phyloP scores from a whole-genome alignment of 2,797 vertebrate species.

The Staurois parvus region DNA sequence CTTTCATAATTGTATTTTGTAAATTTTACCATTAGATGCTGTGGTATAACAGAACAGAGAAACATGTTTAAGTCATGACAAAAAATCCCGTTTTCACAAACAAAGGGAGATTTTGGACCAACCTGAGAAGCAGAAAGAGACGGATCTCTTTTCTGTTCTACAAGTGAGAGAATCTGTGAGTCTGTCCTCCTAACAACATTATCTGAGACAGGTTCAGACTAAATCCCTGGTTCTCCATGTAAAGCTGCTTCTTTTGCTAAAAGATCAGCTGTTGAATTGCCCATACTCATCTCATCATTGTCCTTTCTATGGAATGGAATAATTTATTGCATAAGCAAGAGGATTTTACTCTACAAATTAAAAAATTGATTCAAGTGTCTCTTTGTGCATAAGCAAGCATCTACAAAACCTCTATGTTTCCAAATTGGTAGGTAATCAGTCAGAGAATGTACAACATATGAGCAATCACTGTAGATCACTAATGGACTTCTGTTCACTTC shows the following conservation, averaged over 20 bases:
- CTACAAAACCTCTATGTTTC: neutral
- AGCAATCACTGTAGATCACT: no score
- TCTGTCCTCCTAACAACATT: neutral
- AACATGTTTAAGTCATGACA: neutral
- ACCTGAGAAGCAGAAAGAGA: neutral
- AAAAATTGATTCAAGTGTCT: neutral
- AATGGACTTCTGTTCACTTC: no score
- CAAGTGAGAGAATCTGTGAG: no score
- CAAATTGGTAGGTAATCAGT: neutral
- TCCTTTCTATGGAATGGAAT: neutral
- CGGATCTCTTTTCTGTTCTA: neutral
- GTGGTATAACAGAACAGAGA: neutral
- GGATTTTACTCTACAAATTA: neutral
- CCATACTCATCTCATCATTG: neutral
- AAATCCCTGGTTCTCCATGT: neutral
- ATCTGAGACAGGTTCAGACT: neutral
- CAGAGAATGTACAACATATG: neutral
- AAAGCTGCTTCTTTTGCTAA: no score
- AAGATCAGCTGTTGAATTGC: neutral
- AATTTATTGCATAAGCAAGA: neutral
- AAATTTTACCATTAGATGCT: neutral
- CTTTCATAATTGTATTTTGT: constrained; percentile 8
- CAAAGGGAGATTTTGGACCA: neutral
- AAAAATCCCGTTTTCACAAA: no score
- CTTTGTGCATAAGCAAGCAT: neutral